Percentiles rank a stretch among this genome's conserved stretches.
phyloP scores from a whole-genome alignment of 2,797 vertebrate genomes.

The Dromococcyx pavoninus region DNA sequence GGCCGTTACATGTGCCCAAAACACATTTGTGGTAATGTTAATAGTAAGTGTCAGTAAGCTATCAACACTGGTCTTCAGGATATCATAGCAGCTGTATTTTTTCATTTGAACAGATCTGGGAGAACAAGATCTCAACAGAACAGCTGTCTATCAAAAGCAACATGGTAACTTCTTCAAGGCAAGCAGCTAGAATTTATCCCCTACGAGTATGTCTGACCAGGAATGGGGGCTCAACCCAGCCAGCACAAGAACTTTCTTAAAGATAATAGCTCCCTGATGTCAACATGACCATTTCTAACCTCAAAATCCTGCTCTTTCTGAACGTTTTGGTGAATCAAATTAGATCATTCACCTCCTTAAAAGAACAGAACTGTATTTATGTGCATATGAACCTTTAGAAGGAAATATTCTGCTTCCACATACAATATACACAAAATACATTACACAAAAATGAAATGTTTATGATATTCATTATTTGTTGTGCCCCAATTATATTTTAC shows the following conservation, averaged over 20 bases:
- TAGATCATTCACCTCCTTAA: background rate
- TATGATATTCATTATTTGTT: background rate
- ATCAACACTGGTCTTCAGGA: background rate
- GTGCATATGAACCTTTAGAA: accelerated
- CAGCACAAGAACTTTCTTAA: background rate
- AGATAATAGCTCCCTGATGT: background rate
- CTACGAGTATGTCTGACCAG: background rate
- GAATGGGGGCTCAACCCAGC: background rate
- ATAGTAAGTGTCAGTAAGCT: background rate
- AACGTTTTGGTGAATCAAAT: background rate
- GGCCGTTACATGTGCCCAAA: background rate
- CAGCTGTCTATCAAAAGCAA: background rate
- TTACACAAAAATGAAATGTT: background rate
- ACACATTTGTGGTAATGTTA: background rate
- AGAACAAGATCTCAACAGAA: background rate
- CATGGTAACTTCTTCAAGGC: background rate
- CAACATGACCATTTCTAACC: background rate
- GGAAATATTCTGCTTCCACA: background rate
- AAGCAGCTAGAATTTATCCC: background rate
- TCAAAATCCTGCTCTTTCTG: background rate
- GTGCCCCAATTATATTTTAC: background rate
- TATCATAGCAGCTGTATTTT: background rate
- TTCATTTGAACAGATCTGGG: background rate
- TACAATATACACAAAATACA: background rate
- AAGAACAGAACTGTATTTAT: background rate